Evolutionary conservation across 2,888 invertebrate genomes (phyloP), one percentile per base, ranked within the genome.

Genomic region (Ophonus ardosiacus): DNA sequence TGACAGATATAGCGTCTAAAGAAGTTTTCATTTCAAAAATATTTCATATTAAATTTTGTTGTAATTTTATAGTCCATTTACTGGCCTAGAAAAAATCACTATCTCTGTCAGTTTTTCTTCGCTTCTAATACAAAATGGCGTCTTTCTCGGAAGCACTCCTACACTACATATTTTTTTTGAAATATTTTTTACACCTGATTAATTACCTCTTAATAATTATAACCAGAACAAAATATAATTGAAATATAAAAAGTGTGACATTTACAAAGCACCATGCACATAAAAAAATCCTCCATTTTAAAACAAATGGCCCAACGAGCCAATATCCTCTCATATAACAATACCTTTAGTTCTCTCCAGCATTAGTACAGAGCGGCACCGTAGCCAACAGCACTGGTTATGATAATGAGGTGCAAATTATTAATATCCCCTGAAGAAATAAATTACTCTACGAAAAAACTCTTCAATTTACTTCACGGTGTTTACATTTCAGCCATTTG

Each of bases 261-360:
- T 63, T 65, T 84, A 85, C 68, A 74, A 84, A 86, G 84, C 84
- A 17, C 81, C 40, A 65, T 24, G 7, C 13, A 63, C 7, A 79
- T 85, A 63, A 86, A 86, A 86, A 85, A 86, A 86, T 84, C 84
- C 68, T 81, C 84, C 81, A 84, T 86, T 86, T 81, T 81, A 68
- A 81, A 81, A 81, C 56, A 81, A 68, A 81, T 81, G 81, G 56
- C 71, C 71, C 18, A 31, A 38, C 56, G 51, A 56, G 56, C 68
- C 81, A 81, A 71, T 81, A 81, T 81, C 81, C 81, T 71, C 61
- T 81, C 68, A 81, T 81, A 81, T 81, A 81, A 81, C 81, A 43
- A 51, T 18, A 15, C 21, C 21, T 13, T 3, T 10, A 63, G 13
- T 63, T 74, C 74, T 3, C 15, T 51, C 21, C 74, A 74, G 40